Evolutionary conservation across 2,797 vertebrate genomes (phyloP).

Genomic region (Ctenochaetus hawaiiensis): DNA sequence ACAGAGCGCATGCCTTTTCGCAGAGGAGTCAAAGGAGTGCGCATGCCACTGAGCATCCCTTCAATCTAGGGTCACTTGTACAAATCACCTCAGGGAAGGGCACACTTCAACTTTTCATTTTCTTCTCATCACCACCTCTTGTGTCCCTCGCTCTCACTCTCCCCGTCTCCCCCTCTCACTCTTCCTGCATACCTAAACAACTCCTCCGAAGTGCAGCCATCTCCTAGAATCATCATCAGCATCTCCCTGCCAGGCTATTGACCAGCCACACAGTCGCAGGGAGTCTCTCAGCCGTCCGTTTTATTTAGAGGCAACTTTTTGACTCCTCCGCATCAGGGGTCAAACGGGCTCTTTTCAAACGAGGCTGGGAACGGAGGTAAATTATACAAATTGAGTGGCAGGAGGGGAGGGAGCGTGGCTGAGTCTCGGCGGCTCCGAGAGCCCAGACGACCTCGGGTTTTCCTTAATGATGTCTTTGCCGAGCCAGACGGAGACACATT

Average conservation of each 20-base stretch:
- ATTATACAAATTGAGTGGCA: constrained; percentile 82
- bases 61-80: constrained; percentile 65
- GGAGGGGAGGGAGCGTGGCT: constrained; percentile 60
- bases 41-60: constrained; percentile 35
- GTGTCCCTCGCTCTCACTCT: constrained; percentile 1
- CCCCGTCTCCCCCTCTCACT: not conserved
- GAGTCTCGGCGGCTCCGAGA: constrained; percentile 59
- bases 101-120: constrained; percentile 67
- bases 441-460: constrained; percentile 72
- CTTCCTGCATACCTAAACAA: constrained; percentile 67
- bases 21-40: constrained; percentile 19
- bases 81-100: constrained; percentile 69
- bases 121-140: constrained; percentile 50
- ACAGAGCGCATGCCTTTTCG: constrained; percentile 35
- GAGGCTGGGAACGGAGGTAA: constrained; percentile 61
- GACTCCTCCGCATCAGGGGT: constrained; percentile 68
- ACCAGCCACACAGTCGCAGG: constrained; percentile 52
- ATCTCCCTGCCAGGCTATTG: constrained; percentile 57
- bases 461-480: constrained; percentile 81
- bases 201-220: constrained; percentile 58
- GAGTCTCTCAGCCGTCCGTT: constrained; percentile 69
- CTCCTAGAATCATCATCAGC: constrained; percentile 74
- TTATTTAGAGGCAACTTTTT: constrained; percentile 70
- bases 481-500: constrained; percentile 72
- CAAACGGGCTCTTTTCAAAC: constrained; percentile 63